Evolutionary conservation across 2,113 vertebrate genomes (phyloP).

Genomic region (Engraulis encrasicolus): DNA sequence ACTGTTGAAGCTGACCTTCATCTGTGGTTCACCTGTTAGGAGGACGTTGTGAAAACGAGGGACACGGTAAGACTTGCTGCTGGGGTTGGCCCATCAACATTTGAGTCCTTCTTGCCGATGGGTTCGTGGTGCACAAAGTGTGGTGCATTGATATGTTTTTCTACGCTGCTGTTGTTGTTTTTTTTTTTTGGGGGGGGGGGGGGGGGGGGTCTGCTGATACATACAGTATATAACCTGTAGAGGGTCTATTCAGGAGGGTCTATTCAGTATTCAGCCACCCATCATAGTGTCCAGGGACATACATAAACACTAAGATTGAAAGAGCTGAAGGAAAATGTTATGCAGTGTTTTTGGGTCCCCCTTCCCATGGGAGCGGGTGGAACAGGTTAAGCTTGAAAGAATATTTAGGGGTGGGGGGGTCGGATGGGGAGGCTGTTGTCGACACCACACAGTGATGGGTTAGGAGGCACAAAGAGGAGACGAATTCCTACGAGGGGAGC

Average conservation of each 20-base stretch:
- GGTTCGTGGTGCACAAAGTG: neutral
- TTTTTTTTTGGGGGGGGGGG: too few relatives aligned
- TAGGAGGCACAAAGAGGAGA: neutral
- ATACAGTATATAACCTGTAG: neutral
- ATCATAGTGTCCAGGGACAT: neutral
- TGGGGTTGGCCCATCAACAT: too few relatives aligned
- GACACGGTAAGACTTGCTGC: too few relatives aligned
- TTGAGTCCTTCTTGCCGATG: neutral
- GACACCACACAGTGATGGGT: neutral
- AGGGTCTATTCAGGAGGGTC: neutral
- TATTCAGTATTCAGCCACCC: neutral
- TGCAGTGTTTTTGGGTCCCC: neutral
- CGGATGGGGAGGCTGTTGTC: neutral
- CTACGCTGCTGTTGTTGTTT: too few relatives aligned
- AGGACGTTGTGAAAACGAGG: too few relatives aligned
- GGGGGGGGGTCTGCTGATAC: neutral
- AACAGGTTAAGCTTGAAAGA: neutral
- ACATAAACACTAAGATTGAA: neutral
- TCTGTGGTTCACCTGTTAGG: too few relatives aligned
- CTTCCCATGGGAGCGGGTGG: neutral
- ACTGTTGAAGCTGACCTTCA: too few relatives aligned
- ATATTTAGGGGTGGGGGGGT: neutral
- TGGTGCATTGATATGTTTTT: neutral
- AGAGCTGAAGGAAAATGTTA: neutral
- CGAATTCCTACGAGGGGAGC: neutral